phyloP scores from a whole-genome alignment of 1,140 invertebrate species.

The Cataglyphis hispanica region DNA sequence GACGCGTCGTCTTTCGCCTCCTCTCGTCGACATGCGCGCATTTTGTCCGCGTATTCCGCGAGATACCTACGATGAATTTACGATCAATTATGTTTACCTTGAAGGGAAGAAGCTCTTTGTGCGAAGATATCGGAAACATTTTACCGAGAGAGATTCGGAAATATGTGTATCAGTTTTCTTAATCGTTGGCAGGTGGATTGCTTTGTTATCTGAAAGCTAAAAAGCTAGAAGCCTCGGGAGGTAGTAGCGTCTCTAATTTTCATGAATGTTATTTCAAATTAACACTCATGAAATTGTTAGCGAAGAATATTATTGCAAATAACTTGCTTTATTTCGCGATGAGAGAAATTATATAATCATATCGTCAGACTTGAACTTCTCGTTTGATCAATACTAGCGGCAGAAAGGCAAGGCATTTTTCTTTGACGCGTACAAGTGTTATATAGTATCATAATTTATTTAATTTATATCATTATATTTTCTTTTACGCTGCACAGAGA shows the following conservation, averaged over 20 bases:
- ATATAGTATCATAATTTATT: not conserved
- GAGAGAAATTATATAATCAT: not conserved
- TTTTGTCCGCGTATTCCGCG: not conserved
- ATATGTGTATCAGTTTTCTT: not conserved
- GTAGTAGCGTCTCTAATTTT: not conserved
- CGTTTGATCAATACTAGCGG: not conserved
- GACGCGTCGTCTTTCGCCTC: conserved; percentile 48
- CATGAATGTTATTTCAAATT: not conserved
- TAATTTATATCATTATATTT: not conserved
- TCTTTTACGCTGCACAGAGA: not conserved
- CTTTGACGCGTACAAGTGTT: not conserved
- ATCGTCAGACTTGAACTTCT: not conserved
- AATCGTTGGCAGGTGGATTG: not conserved
- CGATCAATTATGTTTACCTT: not conserved
- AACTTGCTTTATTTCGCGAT: not conserved
- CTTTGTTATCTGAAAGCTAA: conserved; percentile 5
- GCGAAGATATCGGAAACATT: not conserved
- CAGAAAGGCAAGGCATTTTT: not conserved
- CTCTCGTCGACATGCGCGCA: not conserved
- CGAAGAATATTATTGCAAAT: not conserved
- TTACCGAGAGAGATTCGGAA: not conserved
- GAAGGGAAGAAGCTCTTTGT: not conserved
- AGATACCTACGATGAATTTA: not conserved
- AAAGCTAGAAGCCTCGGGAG: not conserved
- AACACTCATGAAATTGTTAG: not conserved